These are phyloP conservation scores for Aporophyla nigra DNA, from an alignment of 2,888 invertebrate species.

Conservation along the genomic window DNA sequence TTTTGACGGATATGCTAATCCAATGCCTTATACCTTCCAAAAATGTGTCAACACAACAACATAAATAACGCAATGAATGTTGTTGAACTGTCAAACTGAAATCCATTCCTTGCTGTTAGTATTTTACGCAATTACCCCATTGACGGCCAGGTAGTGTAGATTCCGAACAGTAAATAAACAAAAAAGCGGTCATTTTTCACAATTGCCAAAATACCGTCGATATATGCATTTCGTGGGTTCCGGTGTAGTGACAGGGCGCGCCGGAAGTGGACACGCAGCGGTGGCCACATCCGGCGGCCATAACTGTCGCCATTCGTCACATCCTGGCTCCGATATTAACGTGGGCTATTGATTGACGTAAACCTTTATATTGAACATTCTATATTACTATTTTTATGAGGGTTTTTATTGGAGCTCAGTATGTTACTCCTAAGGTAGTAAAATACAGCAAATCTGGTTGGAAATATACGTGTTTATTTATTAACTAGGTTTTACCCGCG, in stretches of 20 bases:
- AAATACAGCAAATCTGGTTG: background rate
- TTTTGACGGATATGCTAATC: too few species aligned
- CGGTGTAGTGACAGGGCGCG: constrained; percentile 73
- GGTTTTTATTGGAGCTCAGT: constrained; percentile 44
- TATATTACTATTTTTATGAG: constrained; percentile 59
- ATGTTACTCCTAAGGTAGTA: constrained; percentile 36
- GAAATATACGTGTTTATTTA: background rate
- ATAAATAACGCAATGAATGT: too few species aligned
- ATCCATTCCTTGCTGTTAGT: too few species aligned
- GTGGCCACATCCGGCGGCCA: constrained; percentile 76
- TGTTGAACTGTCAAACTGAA: too few species aligned
- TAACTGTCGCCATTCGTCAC: constrained; percentile 80
- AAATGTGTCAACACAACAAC: too few species aligned
- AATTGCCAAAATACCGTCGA: constrained; percentile 55
- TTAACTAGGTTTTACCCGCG: background rate
- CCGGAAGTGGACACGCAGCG: constrained; percentile 75
- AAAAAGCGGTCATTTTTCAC: constrained; percentile 40
- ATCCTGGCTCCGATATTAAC: constrained; percentile 74
- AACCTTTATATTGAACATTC: constrained; percentile 53
- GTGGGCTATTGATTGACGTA: constrained; percentile 70
- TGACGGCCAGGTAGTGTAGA: background rate
- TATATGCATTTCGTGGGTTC: constrained; percentile 71
- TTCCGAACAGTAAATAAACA: constrained; percentile 5
- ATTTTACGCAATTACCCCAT: too few species aligned
- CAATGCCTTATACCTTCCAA: too few species aligned